Evolutionary conservation across 2,797 vertebrate species (phyloP).

Genomic region (Malurus leucopterus): DNA sequence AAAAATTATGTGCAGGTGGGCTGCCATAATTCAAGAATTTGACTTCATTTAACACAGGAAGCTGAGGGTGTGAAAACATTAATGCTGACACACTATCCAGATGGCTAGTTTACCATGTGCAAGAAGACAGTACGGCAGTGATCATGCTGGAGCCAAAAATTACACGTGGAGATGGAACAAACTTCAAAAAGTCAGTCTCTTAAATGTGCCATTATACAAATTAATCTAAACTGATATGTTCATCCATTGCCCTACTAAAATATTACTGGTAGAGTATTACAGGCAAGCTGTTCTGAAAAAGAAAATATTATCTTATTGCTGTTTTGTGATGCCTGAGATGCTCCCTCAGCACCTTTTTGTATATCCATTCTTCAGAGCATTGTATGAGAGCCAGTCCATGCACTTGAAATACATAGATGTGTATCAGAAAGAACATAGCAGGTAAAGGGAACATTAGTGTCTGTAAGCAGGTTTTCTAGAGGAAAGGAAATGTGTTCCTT

Average conservation of each 20-base stretch:
- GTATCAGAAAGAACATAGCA: neutral
- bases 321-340: neutral
- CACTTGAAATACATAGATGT: neutral
- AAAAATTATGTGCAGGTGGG: slow-evolving; percentile 62
- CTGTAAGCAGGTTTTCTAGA: neutral
- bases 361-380: neutral
- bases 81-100: slow-evolving; percentile 69
- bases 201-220: slow-evolving; percentile 52
- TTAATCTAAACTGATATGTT: slow-evolving; percentile 43
- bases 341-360: neutral
- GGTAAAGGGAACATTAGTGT: neutral
- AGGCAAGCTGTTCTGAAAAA: slow-evolving; percentile 35
- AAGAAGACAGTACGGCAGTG: slow-evolving; percentile 62
- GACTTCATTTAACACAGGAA: slow-evolving; percentile 67
- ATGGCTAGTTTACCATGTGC: slow-evolving; percentile 68
- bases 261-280: slow-evolving; percentile 10
- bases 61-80: slow-evolving; percentile 67
- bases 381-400: neutral
- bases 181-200: slow-evolving; percentile 61
- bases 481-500: neutral
- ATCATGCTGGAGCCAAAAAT: slow-evolving; percentile 62
- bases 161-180: slow-evolving; percentile 62
- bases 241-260: slow-evolving; percentile 38
- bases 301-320: neutral
- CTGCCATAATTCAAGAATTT: slow-evolving; percentile 62